A percentile compares a stretch with the other conserved stretches of the same genome.
phyloP scores from a whole-genome alignment of 2,888 invertebrate genomes.

The Ashinkailepas kermadecensis region DNA sequence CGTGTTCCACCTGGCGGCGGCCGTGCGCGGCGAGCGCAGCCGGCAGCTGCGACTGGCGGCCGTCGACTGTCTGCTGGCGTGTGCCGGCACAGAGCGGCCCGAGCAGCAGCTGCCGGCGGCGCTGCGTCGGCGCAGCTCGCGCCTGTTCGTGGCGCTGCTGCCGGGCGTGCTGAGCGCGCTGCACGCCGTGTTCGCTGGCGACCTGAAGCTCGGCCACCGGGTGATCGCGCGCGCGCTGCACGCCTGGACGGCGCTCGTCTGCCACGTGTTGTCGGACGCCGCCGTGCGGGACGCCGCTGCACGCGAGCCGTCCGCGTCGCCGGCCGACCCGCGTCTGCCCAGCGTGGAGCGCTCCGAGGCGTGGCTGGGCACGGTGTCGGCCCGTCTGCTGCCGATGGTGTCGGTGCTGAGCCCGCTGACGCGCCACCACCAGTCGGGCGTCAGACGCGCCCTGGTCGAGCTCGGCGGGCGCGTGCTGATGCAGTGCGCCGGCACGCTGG shows the following conservation, averaged over 20 bases:
- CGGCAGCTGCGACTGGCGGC: constrained; percentile 14
- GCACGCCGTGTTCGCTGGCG: constrained; percentile 10
- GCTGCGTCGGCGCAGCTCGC: not conserved
- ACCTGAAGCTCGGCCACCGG: constrained; percentile 10
- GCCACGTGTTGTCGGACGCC: not conserved
- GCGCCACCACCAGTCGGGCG: not conserved
- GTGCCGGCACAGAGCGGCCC: constrained; percentile 55
- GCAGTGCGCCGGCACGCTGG: not conserved
- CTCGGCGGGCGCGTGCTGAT: not conserved
- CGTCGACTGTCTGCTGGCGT: constrained; percentile 47
- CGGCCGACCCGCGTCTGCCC: constrained; percentile 5
- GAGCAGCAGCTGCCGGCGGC: not conserved
- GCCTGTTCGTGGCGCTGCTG: constrained; percentile 7
- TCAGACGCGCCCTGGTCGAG: not conserved
- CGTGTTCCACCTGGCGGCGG: not conserved
- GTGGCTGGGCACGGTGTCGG: constrained; percentile 9
- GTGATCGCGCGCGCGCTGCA: not conserved
- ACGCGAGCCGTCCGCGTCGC: not conserved
- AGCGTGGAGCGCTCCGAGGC: not conserved
- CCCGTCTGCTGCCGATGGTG: not conserved
- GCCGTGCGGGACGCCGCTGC: not conserved
- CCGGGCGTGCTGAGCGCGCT: constrained; percentile 4
- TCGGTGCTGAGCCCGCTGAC: constrained; percentile 5
- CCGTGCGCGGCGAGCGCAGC: not conserved
- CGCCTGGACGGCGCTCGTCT: not conserved